These are phyloP conservation scores for Xestia sexstrigata DNA, from an alignment of 2,888 invertebrate genomes.

Conservation along the genomic window DNA sequence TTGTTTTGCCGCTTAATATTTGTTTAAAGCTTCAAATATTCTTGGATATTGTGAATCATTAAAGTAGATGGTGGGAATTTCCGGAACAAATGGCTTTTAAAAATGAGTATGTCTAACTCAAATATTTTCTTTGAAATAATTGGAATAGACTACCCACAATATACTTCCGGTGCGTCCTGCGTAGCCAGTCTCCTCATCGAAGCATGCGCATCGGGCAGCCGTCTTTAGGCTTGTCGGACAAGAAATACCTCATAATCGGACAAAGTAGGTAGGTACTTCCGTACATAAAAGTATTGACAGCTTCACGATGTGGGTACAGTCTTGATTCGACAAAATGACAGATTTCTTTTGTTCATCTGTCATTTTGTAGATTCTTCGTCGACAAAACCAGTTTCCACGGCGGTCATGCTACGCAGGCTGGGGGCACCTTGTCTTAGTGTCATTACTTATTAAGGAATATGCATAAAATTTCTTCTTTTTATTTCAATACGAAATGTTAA, in stretches of 20 bases:
- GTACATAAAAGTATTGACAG: no score
- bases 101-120: constrained; percentile 12
- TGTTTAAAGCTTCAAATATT: constrained; percentile 36
- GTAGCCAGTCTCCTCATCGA: neutral
- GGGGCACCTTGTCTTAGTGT: no score
- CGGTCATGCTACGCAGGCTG: no score
- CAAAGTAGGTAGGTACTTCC: neutral
- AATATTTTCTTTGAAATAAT: constrained; percentile 13
- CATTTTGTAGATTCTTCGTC: no score
- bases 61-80: constrained; percentile 30
- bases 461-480: no score
- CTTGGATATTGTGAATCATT: constrained; percentile 47
- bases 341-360: no score
- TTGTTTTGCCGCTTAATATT: constrained; percentile 36
- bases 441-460: no score
- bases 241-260: neutral
- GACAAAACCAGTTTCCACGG: no score
- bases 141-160: constrained; percentile 5
- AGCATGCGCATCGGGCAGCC: neutral
- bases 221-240: neutral
- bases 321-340: no score
- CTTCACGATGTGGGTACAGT: no score
- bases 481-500: no score
- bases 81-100: constrained; percentile 30
- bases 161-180: neutral